These are phyloP conservation scores for Marasmarcha lunaedactyla DNA, from an alignment of 2,888 invertebrate genomes.

Conservation along the genomic window DNA sequence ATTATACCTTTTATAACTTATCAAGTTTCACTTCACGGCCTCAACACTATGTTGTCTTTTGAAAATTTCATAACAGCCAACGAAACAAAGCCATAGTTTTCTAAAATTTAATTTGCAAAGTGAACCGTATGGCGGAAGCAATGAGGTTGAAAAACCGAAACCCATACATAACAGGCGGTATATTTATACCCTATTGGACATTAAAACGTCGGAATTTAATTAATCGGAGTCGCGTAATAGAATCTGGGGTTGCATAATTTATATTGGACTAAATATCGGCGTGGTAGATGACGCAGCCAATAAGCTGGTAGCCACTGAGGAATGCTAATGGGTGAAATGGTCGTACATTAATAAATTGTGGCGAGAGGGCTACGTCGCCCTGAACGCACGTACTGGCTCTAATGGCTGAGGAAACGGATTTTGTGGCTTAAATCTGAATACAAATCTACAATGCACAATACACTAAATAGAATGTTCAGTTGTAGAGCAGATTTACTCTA, in stretches of 20 bases:
- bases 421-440: constrained; percentile 6
- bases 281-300: constrained; percentile 39
- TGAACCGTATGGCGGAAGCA: too few species aligned
- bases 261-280: constrained; percentile 36
- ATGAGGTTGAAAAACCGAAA: too few species aligned
- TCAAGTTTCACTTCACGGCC: too few species aligned
- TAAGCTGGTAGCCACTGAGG: constrained; percentile 30
- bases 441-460: too few species aligned
- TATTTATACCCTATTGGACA: constrained; percentile 9
- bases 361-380: constrained; percentile 4
- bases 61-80: too few species aligned
- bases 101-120: neutral
- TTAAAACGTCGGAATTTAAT: constrained; percentile 30
- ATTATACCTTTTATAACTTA: too few species aligned
- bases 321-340: constrained; percentile 43
- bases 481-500: too few species aligned
- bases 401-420: constrained; percentile 16
- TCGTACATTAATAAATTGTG: constrained; percentile 36
- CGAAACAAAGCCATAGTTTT: neutral
- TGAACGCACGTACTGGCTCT: neutral
- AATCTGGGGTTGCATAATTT: constrained; percentile 31
- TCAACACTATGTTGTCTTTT: too few species aligned
- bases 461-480: too few species aligned
- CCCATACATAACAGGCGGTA: neutral
- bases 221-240: constrained; percentile 18